These are phyloP conservation scores for Lateolabrax maculatus DNA, from an alignment of 2,797 vertebrate genomes.

Conservation along the genomic window DNA sequence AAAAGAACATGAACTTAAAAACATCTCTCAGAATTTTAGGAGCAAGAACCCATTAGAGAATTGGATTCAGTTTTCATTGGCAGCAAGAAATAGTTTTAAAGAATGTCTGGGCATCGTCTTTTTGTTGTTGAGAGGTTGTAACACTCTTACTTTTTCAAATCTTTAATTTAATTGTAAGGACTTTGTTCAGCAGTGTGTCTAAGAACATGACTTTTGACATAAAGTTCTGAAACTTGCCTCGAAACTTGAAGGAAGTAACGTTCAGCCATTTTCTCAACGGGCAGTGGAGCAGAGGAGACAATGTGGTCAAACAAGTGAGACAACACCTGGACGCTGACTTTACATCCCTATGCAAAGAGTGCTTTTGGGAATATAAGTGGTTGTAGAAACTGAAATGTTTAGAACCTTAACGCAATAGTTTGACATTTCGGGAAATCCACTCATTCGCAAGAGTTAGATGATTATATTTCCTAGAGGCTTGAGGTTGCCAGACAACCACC, in stretches of 20 bases:
- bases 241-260: background rate
- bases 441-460: background rate
- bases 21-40: background rate
- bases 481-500: background rate
- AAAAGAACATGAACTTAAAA: background rate
- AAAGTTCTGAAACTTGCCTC: background rate
- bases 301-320: constrained; percentile 8
- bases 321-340: constrained; percentile 2
- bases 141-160: background rate
- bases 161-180: background rate
- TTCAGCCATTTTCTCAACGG: background rate
- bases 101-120: background rate
- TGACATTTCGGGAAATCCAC: background rate
- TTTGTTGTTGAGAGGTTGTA: background rate
- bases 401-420: background rate
- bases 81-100: constrained; percentile 6
- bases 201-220: background rate
- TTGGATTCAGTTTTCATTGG: constrained; percentile 9
- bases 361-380: background rate
- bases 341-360: background rate
- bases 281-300: background rate
- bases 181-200: background rate
- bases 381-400: constrained; percentile 7
- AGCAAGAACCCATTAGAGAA: background rate
- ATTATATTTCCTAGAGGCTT: background rate